These are phyloP conservation scores for Platalea minor DNA, from an alignment of 2,797 vertebrate species.

Conservation along the genomic window DNA sequence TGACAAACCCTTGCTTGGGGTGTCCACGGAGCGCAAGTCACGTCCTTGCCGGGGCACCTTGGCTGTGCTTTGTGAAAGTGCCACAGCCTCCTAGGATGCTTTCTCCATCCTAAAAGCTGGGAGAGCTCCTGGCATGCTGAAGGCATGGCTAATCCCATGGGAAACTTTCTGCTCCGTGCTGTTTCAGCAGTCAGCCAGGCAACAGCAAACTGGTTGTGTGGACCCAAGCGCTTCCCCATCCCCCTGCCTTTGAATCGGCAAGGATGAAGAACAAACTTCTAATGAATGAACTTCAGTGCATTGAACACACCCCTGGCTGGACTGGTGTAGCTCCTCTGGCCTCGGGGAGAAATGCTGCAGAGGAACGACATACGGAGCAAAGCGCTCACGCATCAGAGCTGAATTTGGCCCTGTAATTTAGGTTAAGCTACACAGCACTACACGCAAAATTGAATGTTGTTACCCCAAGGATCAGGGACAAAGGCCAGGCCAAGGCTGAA, in stretches of 20 bases:
- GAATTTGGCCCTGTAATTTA: not conserved
- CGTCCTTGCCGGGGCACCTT: not conserved
- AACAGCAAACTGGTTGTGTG: not conserved
- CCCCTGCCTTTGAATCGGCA: not conserved
- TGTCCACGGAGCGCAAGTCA: not conserved
- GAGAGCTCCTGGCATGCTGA: not conserved
- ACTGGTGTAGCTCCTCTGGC: not conserved
- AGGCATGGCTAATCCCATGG: conserved; percentile 4
- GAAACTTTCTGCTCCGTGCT: not conserved
- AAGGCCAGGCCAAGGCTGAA: not conserved
- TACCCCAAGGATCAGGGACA: not conserved
- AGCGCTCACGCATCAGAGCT: not conserved
- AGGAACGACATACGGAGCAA: fast-evolving
- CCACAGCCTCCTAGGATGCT: not conserved
- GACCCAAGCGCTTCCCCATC: not conserved
- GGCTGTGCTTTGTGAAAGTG: not conserved
- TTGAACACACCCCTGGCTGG: not conserved
- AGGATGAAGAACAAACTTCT: conserved; percentile 1
- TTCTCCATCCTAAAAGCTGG: not conserved
- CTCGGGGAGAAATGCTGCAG: not conserved
- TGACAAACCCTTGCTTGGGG: not conserved
- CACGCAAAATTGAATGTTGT: not conserved
- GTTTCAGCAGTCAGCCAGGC: conserved; percentile 20
- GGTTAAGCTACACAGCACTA: not conserved
- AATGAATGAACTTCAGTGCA: not conserved